Evolutionary conservation across 2,113 vertebrate species (phyloP).

Genomic region (Saimiri boliviensis): DNA sequence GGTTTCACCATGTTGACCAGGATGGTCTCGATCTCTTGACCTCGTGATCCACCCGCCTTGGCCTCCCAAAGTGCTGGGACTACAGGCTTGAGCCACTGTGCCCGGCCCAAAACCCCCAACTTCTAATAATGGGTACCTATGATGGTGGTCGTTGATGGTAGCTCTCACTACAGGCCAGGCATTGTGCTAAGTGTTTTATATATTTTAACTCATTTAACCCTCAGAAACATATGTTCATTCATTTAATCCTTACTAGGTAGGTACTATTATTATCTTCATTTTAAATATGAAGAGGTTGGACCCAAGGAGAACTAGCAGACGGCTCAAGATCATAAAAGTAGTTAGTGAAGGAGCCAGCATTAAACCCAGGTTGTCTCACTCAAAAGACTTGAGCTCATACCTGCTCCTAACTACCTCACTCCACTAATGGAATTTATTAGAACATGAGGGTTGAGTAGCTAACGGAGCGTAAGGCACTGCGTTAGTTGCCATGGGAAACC

Average conservation of each 20-base stretch:
- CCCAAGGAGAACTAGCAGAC: background rate
- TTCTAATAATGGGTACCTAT: background rate
- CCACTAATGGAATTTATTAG: background rate
- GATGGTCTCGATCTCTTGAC: too few relatives aligned
- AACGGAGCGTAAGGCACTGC: background rate
- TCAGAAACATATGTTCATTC: background rate
- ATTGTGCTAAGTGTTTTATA: background rate
- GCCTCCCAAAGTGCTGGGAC: too few relatives aligned
- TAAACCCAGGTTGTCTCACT: background rate
- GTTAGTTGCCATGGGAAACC: background rate
- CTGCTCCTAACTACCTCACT: background rate
- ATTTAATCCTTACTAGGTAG: background rate
- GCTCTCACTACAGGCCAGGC: background rate
- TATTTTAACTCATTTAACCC: background rate
- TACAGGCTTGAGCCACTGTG: too few relatives aligned
- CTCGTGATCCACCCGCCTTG: too few relatives aligned
- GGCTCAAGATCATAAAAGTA: background rate
- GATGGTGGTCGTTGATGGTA: background rate
- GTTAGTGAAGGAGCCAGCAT: background rate
- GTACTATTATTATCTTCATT: background rate
- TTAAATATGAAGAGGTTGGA: background rate
- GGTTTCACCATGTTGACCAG: too few relatives aligned
- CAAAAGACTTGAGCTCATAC: background rate
- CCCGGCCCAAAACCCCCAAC: too few relatives aligned
- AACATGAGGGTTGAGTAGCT: background rate